Evolutionary conservation across 2,797 vertebrate genomes (phyloP).

Genomic region (Myotis findleyi): DNA sequence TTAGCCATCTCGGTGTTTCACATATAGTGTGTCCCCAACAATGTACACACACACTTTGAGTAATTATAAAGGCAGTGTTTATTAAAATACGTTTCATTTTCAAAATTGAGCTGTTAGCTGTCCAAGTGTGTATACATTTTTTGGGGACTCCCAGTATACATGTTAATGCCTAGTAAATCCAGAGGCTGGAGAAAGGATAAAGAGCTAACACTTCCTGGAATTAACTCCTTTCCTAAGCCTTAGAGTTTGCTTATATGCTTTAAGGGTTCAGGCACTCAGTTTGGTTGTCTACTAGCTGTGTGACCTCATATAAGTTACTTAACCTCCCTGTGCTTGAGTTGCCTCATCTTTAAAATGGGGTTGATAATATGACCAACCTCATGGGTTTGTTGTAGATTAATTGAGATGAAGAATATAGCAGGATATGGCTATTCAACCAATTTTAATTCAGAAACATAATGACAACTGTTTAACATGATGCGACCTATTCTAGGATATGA

Average conservation of each 20-base stretch:
- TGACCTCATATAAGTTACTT: not conserved
- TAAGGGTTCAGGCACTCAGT: not conserved
- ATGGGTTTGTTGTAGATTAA: not conserved
- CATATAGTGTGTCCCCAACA: no score
- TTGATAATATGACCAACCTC: not conserved
- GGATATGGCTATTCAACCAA: not conserved
- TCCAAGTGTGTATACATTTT: no score
- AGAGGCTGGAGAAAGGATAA: not conserved
- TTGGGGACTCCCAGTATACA: no score
- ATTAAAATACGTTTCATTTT: no score
- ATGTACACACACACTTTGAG: no score
- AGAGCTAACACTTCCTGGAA: not conserved
- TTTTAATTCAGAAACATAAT: not conserved
- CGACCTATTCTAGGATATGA: not conserved
- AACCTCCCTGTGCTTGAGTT: not conserved
- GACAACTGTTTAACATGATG: not conserved
- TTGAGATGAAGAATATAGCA: not conserved
- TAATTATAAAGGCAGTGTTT: no score
- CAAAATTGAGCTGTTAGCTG: no score
- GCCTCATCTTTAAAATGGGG: not conserved
- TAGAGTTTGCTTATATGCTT: not conserved
- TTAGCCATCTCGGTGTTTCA: not conserved
- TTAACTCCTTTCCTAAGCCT: not conserved
- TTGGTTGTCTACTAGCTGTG: not conserved
- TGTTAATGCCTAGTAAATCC: not conserved